Conservation (phyloP, 2,888 invertebrate genomes). For the Cephus rjabovi region DNA sequence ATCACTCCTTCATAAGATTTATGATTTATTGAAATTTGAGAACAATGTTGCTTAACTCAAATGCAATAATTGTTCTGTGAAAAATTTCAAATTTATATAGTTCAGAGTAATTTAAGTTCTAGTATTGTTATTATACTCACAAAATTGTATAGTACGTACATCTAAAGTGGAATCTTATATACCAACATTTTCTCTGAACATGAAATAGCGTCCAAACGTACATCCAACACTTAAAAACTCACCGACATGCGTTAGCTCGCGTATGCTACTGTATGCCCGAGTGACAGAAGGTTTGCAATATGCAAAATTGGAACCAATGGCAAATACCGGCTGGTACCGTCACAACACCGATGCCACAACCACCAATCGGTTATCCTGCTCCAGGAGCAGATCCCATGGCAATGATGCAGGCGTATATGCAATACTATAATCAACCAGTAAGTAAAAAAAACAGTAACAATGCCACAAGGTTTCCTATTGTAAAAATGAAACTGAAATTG, state of each 20-base stretch:
- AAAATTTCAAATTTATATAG: background rate
- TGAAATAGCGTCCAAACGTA: constrained; percentile 58
- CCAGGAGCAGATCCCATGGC: constrained; percentile 62
- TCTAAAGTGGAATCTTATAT: background rate
- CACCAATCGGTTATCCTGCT: constrained; percentile 58
- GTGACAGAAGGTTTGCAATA: constrained; percentile 44
- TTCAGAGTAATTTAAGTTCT: background rate
- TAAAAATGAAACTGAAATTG: background rate
- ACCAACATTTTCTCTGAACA: constrained; percentile 48
- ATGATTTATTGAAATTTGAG: background rate
- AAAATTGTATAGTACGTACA: background rate
- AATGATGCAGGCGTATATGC: constrained; percentile 64
- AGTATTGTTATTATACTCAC: background rate
- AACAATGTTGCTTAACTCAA: background rate
- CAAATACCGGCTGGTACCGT: constrained; percentile 58
- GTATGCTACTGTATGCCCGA: constrained; percentile 37
- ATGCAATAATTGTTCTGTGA: background rate
- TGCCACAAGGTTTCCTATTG: background rate
- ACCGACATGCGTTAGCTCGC: constrained; percentile 53
- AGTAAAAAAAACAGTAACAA: constrained; percentile 39
- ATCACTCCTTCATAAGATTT: background rate
- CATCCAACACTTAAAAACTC: constrained; percentile 53
- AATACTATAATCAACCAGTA: constrained; percentile 65
- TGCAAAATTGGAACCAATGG: constrained; percentile 67
- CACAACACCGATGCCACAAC: constrained; percentile 59